These are phyloP conservation scores for Mesocentrotus franciscanus DNA, from an alignment of 53 echinoderm and acorn worm genomes.

Conservation along the genomic window DNA sequence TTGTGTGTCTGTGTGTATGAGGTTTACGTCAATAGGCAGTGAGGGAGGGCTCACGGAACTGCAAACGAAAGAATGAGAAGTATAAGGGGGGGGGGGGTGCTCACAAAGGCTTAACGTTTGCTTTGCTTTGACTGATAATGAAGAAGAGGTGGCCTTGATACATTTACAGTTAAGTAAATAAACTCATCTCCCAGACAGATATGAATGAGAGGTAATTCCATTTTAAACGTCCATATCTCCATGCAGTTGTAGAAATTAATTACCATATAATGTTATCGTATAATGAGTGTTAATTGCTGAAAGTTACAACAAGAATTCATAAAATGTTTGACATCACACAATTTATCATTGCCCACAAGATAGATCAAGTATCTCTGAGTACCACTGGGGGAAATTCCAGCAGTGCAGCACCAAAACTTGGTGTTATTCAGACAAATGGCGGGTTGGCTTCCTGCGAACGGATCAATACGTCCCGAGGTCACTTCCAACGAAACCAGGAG, in stretches of 20 bases:
- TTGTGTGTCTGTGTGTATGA: slow-evolving; percentile 26
- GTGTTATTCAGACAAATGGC: slow-evolving; percentile 44
- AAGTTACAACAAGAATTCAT: neutral
- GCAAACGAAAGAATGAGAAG: slow-evolving; percentile 7
- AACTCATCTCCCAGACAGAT: neutral
- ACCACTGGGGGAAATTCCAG: neutral
- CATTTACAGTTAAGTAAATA: neutral
- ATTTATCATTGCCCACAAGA: neutral
- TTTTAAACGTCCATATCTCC: neutral
- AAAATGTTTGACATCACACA: neutral
- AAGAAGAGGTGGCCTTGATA: neutral
- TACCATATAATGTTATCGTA: no score
- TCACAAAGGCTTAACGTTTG: slow-evolving; percentile 28
- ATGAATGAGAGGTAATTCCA: neutral
- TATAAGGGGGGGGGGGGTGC: neutral
- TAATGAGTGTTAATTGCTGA: neutral
- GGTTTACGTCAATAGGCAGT: neutral
- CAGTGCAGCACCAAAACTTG: neutral
- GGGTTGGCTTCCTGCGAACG: slow-evolving; percentile 44
- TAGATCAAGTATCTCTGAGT: neutral
- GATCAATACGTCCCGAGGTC: slow-evolving; percentile 58
- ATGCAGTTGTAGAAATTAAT: neutral
- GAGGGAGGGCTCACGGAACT: slow-evolving; percentile 9
- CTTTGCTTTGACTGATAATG: slow-evolving; percentile 6
- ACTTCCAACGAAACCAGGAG: slow-evolving; percentile 53